Evolutionary conservation across 2,888 invertebrate genomes (phyloP).

Genomic region (Cataglyphis rosenhaueri): DNA sequence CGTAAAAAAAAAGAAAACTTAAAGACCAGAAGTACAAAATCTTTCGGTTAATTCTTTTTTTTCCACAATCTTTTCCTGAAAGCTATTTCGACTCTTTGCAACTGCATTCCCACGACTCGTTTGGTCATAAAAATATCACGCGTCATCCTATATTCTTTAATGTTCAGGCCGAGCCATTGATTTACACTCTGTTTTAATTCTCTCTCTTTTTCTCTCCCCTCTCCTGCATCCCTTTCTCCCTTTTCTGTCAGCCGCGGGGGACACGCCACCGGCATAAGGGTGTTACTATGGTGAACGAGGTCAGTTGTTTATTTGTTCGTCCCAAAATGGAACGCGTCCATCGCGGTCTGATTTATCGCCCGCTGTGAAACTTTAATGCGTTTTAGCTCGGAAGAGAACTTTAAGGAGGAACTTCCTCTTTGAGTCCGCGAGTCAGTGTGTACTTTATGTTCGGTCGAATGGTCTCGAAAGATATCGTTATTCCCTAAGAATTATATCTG

Average conservation of each 20-base stretch:
- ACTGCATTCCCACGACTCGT: conserved; percentile 46
- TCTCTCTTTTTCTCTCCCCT: conserved; percentile 58
- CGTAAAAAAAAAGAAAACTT: neutral
- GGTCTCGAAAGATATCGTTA: conserved; percentile 37
- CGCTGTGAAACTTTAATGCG: conserved; percentile 62
- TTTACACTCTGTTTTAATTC: conserved; percentile 71
- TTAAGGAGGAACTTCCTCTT: conserved; percentile 48
- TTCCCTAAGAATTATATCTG: conserved; percentile 31
- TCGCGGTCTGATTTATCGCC: conserved; percentile 69
- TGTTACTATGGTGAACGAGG: conserved; percentile 71
- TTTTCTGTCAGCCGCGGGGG: conserved; percentile 30
- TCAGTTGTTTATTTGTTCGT: conserved; percentile 71
- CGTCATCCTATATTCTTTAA: conserved; percentile 49
- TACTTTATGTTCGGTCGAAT: conserved; percentile 31
- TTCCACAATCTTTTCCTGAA: neutral
- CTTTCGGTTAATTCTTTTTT: neutral
- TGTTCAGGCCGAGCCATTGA: conserved; percentile 57
- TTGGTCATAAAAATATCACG: conserved; percentile 54
- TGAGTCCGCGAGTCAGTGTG: conserved; percentile 8
- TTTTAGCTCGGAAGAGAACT: conserved; percentile 50
- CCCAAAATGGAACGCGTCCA: conserved; percentile 66
- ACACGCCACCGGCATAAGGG: conserved; percentile 48
- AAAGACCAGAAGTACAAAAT: neutral
- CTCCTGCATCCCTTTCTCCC: conserved; percentile 2
- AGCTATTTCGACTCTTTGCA: neutral